A percentile compares a stretch with the other conserved stretches of the same genome.
These are phyloP conservation scores for Muscicapa striata DNA, from an alignment of 2,797 vertebrate genomes.

Conservation along the genomic window DNA sequence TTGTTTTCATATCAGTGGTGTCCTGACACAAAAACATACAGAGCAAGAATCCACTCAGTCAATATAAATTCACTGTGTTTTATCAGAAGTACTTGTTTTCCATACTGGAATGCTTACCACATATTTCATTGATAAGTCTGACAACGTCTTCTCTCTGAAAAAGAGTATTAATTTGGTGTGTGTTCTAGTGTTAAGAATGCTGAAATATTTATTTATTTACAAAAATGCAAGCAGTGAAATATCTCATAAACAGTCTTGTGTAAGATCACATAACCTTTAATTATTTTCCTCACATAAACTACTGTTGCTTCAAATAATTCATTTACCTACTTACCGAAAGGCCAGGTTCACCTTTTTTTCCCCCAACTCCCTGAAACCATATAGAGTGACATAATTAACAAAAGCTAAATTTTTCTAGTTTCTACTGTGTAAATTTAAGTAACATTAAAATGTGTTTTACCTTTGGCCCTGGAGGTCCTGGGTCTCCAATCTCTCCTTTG, in stretches of 20 bases:
- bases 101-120: conserved; percentile 81
- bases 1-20: neutral
- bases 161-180: neutral
- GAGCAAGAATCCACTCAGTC: neutral
- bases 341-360: conserved; percentile 84
- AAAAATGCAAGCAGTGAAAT: neutral
- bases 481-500: conserved; percentile 80
- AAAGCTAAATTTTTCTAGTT: neutral
- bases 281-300: neutral
- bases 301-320: neutral
- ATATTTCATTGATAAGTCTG: conserved; percentile 85
- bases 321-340: conserved; percentile 82
- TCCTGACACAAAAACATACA: neutral
- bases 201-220: neutral
- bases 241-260: neutral
- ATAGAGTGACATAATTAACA: conserved; percentile 25
- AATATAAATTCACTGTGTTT: neutral
- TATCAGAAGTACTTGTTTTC: neutral
- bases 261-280: neutral
- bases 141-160: conserved; percentile 86
- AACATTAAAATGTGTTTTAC: conserved; percentile 44
- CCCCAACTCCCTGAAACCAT: conserved; percentile 77
- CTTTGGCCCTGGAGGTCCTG: conserved; percentile 75
- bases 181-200: neutral
- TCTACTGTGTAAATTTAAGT: neutral